phyloP scores from a whole-genome alignment of 2,888 invertebrate species.

The Agriotes lineatus region DNA sequence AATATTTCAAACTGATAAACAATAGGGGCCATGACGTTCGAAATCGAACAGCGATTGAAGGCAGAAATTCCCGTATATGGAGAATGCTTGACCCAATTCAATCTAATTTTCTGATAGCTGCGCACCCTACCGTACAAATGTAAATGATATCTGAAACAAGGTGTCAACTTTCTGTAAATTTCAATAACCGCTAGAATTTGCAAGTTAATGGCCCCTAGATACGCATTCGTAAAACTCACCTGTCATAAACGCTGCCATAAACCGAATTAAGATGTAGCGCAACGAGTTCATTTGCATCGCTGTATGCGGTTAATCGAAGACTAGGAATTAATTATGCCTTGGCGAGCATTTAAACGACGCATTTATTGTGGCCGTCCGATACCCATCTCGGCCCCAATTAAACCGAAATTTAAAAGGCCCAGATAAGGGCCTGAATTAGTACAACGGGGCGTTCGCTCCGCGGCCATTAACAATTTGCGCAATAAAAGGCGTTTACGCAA shows the following conservation, averaged over 20 bases:
- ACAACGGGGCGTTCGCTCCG: not conserved
- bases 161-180: not conserved
- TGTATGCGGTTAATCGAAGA: constrained; percentile 16
- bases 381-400: constrained; percentile 14
- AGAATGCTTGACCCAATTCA: too few relatives aligned
- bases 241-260: constrained; percentile 11
- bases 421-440: constrained; percentile 13
- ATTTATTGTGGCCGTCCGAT: constrained; percentile 12
- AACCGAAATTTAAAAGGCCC: constrained; percentile 4
- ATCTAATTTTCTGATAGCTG: too few relatives aligned
- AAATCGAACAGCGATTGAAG: too few relatives aligned
- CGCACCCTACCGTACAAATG: too few relatives aligned
- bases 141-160: too few relatives aligned
- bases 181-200: constrained; percentile 5
- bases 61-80: too few relatives aligned
- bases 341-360: constrained; percentile 2
- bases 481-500: constrained; percentile 22
- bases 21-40: too few relatives aligned
- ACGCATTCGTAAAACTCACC: constrained; percentile 2
- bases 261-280: constrained; percentile 21
- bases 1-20: too few relatives aligned
- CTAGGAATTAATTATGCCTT: constrained; percentile 19
- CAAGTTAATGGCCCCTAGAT: constrained; percentile 8
- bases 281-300: constrained; percentile 19
- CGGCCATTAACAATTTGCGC: not conserved